Evolutionary conservation across 2,797 vertebrate genomes (phyloP), one percentile per base, ranked within the genome.

Genomic region (Poeciliopsis paucimaculata): DNA sequence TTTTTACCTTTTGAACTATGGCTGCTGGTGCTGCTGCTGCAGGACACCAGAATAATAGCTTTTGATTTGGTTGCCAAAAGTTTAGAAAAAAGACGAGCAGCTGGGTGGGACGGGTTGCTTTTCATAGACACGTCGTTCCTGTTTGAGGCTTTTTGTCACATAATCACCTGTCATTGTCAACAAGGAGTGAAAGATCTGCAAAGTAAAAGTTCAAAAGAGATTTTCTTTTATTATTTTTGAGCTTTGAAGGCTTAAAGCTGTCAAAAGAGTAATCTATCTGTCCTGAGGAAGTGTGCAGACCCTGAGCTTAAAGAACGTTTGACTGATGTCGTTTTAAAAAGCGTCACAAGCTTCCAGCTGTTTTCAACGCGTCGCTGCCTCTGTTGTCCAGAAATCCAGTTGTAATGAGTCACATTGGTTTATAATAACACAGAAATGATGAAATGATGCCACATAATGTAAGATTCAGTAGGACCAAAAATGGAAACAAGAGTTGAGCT

Each of bases 221-320:
- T 82, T 82, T 75, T 83, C 80, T 43, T 83, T 84, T 60, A n/a
- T 82, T 0, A 5, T 80, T 72, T 75, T 74, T 77, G 87, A 91
- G 90, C 90, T 88, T 43, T 82, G 84, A 83, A 76, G 87, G 83
- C 80, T 92, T 88, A 84, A 60, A 68, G 83, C 91, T 87, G 90
- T 91, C 86, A 88, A 87, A 90, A 80, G 78, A 84, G 80, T 91
- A 93, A 91, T 93, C 91, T 88, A 57, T 86, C 85, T 89, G 90
- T 93, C 87, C 73, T 20, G 85, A 85, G 82, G 85, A 87, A 81
- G 82, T 28, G 78, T 76, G 82, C 66, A 75, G 81, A 92, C 73
- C 47, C 60, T 0, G 62, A 86, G 85, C 70, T 91, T 90, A 83
- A 49, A 85, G 80, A 60, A 75, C 74, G 83, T 79, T 81, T 84